Percentiles rank a stretch among this genome's conserved stretches.
Conservation (phyloP, 2,797 vertebrate genomes). For the Myotis vivesi region DNA sequence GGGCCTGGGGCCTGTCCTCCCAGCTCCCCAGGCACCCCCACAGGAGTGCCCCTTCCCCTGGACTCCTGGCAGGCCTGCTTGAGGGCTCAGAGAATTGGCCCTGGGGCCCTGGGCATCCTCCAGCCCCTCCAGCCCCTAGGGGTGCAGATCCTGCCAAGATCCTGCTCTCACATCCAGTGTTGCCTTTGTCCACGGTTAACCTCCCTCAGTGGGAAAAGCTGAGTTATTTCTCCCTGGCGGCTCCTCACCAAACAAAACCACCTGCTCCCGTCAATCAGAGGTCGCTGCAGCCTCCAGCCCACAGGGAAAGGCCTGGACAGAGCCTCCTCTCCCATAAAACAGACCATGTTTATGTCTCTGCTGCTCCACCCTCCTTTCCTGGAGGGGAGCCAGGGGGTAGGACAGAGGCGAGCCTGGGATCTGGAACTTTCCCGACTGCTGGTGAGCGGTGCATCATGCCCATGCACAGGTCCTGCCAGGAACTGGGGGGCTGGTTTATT, state of each 20-base stretch:
- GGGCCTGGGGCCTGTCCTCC: rapidly evolving
- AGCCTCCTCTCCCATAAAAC: conserved; percentile 77
- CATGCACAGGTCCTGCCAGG: not conserved
- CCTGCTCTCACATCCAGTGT: conserved; percentile 17
- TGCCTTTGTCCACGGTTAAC: conserved; percentile 68
- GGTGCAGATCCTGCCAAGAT: conserved; percentile 16
- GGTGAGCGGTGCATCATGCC: not conserved
- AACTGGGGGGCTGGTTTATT: not conserved
- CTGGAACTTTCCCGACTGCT: not conserved
- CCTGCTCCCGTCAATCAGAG: conserved; percentile 83
- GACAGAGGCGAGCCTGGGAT: not conserved
- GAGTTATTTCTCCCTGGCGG: conserved; percentile 51
- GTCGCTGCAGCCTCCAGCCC: conserved; percentile 4
- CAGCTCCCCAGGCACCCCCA: not conserved
- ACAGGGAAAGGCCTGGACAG: not conserved
- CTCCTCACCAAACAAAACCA: conserved; percentile 75
- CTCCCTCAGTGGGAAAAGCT: conserved; percentile 72
- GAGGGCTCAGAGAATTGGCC: not conserved
- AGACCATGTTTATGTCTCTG: conserved; percentile 62
- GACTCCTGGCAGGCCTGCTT: not conserved
- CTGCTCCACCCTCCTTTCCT: conserved; percentile 15
- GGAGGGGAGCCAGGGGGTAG: not conserved
- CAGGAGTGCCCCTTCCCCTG: not conserved
- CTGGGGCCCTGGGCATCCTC: not conserved
- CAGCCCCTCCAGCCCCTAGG: not conserved